phyloP scores from a whole-genome alignment of 2,113 vertebrate genomes.

The Steatornis caripensis region DNA sequence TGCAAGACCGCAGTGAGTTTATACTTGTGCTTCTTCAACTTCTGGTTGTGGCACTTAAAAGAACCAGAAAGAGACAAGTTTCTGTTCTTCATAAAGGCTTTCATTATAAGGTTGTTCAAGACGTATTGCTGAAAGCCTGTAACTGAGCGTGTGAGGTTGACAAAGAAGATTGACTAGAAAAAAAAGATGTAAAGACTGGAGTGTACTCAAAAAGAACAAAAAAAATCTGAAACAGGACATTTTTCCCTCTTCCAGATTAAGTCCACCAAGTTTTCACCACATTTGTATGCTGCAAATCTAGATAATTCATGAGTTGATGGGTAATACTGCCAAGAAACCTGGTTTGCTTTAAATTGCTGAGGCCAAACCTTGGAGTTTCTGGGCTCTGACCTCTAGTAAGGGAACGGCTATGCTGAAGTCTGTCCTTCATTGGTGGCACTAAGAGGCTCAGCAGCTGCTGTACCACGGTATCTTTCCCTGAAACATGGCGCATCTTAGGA shows the following conservation, averaged over 20 bases:
- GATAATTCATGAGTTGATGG: background rate
- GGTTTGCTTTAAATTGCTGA: background rate
- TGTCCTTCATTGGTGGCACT: background rate
- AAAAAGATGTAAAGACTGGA: background rate
- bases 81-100: background rate
- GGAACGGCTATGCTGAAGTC: background rate
- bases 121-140: background rate
- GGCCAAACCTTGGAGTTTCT: background rate
- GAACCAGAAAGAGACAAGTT: background rate
- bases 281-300: background rate
- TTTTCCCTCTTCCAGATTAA: background rate
- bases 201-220: background rate
- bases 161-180: background rate
- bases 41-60: background rate
- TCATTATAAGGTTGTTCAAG: background rate
- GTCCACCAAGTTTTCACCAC: background rate
- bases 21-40: background rate
- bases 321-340: background rate
- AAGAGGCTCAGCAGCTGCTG: background rate
- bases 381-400: background rate
- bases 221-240: background rate
- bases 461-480: background rate
- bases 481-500: background rate
- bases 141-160: background rate
- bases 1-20: background rate